phyloP scores from a whole-genome alignment of 2,113 vertebrate genomes.

The Myxocyprinus asiaticus region DNA sequence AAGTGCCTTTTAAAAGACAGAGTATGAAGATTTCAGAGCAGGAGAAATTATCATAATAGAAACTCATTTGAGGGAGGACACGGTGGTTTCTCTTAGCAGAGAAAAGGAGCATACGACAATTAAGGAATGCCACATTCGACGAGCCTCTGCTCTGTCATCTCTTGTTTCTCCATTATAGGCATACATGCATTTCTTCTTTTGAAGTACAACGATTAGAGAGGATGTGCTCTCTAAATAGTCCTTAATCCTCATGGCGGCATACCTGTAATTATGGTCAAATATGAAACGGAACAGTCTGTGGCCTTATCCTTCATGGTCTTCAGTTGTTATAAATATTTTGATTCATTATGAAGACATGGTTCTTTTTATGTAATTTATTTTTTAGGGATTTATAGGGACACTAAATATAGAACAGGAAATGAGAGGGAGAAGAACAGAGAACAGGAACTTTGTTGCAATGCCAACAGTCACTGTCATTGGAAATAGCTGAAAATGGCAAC shows the following conservation, averaged over 20 bases:
- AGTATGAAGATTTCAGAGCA: slow-evolving; percentile 34
- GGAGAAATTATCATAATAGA: slow-evolving; percentile 51
- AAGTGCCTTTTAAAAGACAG: slow-evolving; percentile 48
- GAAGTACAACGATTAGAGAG: slow-evolving; percentile 26
- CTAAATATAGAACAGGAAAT: too few relatives aligned
- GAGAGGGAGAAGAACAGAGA: too few relatives aligned
- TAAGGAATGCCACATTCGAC: slow-evolving; percentile 43
- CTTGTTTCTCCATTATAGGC: slow-evolving; percentile 15
- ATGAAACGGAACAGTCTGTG: not conserved
- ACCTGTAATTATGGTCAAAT: slow-evolving; percentile 27
- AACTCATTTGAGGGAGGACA: slow-evolving; percentile 28
- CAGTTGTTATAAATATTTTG: too few relatives aligned
- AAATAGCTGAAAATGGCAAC: too few relatives aligned
- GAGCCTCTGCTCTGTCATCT: slow-evolving; percentile 23
- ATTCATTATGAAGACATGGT: too few relatives aligned
- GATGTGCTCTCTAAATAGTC: slow-evolving; percentile 10
- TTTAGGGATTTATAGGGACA: too few relatives aligned
- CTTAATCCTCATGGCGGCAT: slow-evolving; percentile 15
- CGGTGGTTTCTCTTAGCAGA: slow-evolving; percentile 20
- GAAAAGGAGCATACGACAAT: slow-evolving; percentile 51
- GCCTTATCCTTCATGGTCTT: not conserved
- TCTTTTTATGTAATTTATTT: too few relatives aligned
- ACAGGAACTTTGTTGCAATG: too few relatives aligned
- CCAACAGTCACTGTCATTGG: too few relatives aligned
- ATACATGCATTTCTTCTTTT: slow-evolving; percentile 12